Evolutionary conservation across 2,888 invertebrate genomes (phyloP).

Genomic region (Ichneumon xanthorius): DNA sequence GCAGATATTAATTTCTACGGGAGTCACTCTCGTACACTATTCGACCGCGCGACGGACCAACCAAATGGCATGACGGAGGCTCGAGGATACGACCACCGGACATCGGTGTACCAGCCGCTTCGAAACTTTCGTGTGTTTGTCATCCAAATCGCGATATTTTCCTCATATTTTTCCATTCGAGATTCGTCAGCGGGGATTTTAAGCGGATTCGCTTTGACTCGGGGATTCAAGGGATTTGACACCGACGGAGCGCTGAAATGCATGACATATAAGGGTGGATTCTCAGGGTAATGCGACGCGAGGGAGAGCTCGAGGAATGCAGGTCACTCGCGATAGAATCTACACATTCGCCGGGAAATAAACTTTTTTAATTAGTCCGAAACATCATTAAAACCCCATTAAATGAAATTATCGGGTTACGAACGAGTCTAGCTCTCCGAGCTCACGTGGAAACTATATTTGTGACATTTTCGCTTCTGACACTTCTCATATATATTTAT

Average conservation of each 20-base stretch:
- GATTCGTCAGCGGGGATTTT: not conserved
- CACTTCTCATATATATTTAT: not conserved
- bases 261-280: not conserved
- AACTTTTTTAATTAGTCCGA: not conserved
- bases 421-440: not conserved
- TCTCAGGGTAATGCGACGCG: not conserved
- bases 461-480: not conserved
- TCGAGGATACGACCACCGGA: conserved; percentile 12
- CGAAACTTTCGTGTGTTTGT: conserved; percentile 4
- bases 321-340: not conserved
- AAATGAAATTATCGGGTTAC: conserved; percentile 6
- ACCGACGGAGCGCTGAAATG: not conserved
- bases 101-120: conserved; percentile 23
- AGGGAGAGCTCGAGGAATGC: not conserved
- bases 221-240: not conserved
- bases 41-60: conserved; percentile 44
- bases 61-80: conserved; percentile 31
- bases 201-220: not conserved
- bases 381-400: conserved; percentile 8
- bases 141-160: not conserved
- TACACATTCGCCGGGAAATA: not conserved
- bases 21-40: conserved; percentile 46
- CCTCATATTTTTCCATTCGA: not conserved
- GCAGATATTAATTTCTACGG: conserved; percentile 69
- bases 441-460: not conserved